Evolutionary conservation across 2,888 invertebrate species (phyloP).

Genomic region (Tetropium fuscum): DNA sequence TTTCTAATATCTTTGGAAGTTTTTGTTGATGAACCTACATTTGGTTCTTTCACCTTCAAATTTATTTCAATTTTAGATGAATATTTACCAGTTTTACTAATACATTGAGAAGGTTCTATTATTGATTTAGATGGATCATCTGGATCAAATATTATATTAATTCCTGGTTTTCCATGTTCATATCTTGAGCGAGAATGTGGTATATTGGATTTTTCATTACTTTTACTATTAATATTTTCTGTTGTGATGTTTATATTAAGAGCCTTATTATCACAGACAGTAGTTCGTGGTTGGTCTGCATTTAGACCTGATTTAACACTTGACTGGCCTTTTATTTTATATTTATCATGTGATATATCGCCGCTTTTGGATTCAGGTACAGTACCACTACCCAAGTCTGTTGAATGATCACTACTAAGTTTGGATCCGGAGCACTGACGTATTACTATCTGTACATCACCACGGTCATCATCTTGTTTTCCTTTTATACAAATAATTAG

Average conservation of each 20-base stretch:
- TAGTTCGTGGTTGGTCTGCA: too few relatives aligned
- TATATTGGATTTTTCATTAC: too few relatives aligned
- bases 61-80: background rate
- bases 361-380: background rate
- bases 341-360: too few relatives aligned
- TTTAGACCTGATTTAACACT: too few relatives aligned
- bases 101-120: background rate
- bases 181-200: too few relatives aligned
- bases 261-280: too few relatives aligned
- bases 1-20: too few relatives aligned
- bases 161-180: background rate
- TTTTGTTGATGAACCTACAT: too few relatives aligned
- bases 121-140: conserved; percentile 11
- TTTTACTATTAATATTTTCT: background rate
- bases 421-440: conserved; percentile 50
- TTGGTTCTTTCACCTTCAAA: too few relatives aligned
- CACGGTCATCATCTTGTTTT: conserved; percentile 44
- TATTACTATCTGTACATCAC: conserved; percentile 49
- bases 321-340: too few relatives aligned
- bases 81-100: background rate
- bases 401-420: background rate
- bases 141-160: conserved; percentile 14
- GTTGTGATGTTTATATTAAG: too few relatives aligned
- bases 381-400: background rate
- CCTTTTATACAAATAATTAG: conserved; percentile 50